Base-by-base conservation (phyloP, 2,797 vertebrate genomes). In the Gadopsis marmoratus region DNA sequence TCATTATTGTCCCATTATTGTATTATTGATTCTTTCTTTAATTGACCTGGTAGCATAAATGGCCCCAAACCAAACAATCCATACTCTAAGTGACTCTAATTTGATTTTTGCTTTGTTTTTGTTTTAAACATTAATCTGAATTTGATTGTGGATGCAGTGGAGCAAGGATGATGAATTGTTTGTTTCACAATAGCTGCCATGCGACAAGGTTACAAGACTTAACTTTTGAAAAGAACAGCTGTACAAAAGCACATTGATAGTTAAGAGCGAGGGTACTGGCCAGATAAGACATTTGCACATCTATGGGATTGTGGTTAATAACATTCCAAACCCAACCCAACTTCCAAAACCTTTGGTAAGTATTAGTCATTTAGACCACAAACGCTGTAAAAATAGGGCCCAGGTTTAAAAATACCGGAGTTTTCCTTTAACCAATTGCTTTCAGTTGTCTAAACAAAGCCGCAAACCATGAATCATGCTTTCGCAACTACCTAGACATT, bases 131-230 rank as follows among this genome's bases (percentile, higher is more conserved):
- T 93, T 92, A 91, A 94, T 92, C 89, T 83, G 90, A 88, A 81
- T 93, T 90, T 90, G 92, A 93, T 93, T 91, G 90, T 67, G 73
- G 87, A 86, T 71, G 86, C 90, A 84, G 70, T 37, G 33, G 83
- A 88, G 92, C 89, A 47, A 23, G 90, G 88, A 94, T 94, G 93
- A 94, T 94, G 89, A 91, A 95, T 94, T 85, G 87, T 88, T 90
- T 74, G 83, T 73, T 87, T 87, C 77, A 47, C 67, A 60, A 78
- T 73, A 41, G 84, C 76, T 83, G 89, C 91, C 80, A 74, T 48
- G 41, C 71, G 19, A 72, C 91, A 92, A 93, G 90, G 91, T 92
- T 90, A 92, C 71, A 87, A 67, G 84, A 88, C 82, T 83, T 67
- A 31, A 80, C 81, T 85, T 82, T 48, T 33, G 47, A 65, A 33